Evolutionary conservation across 2,797 vertebrate genomes (phyloP).

Genomic region (Miichthys miiuy): DNA sequence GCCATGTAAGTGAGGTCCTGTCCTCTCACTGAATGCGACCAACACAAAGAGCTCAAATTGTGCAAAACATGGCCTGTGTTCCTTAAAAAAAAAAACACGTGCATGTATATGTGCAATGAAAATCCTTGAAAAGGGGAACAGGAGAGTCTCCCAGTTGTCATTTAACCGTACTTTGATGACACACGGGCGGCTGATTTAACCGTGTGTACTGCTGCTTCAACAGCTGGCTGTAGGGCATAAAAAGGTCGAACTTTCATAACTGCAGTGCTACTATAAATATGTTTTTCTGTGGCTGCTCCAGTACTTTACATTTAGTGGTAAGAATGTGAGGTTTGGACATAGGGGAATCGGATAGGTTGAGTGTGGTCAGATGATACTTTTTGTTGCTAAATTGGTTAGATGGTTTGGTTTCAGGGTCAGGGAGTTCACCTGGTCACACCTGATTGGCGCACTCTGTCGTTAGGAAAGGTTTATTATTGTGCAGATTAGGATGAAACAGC

Average conservation of each 20-base stretch:
- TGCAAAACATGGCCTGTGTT: not conserved
- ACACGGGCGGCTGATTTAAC: not conserved
- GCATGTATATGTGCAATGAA: not conserved
- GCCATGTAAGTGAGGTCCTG: not conserved
- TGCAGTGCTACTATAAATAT: not conserved
- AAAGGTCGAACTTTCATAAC: not conserved
- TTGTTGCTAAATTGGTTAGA: slow-evolving; percentile 90
- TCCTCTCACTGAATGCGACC: not conserved
- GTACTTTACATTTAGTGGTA: slow-evolving; percentile 78
- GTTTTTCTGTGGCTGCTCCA: not conserved
- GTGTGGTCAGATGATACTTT: slow-evolving; percentile 88
- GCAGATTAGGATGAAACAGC: not conserved
- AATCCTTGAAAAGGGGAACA: not conserved
- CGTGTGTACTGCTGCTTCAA: not conserved
- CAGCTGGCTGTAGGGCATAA: not conserved
- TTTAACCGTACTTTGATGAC: not conserved
- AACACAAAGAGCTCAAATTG: not conserved
- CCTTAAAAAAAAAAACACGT: not conserved
- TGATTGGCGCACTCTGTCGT: slow-evolving; percentile 49
- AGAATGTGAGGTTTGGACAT: slow-evolving; percentile 85
- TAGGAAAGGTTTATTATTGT: not conserved
- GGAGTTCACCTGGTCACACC: slow-evolving; percentile 90
- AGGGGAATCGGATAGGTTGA: slow-evolving; percentile 75
- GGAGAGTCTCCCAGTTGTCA: not conserved
- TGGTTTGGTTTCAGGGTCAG: slow-evolving; percentile 91